phyloP scores from a whole-genome alignment of 2,113 vertebrate genomes.

The Chaetodon auriga region DNA sequence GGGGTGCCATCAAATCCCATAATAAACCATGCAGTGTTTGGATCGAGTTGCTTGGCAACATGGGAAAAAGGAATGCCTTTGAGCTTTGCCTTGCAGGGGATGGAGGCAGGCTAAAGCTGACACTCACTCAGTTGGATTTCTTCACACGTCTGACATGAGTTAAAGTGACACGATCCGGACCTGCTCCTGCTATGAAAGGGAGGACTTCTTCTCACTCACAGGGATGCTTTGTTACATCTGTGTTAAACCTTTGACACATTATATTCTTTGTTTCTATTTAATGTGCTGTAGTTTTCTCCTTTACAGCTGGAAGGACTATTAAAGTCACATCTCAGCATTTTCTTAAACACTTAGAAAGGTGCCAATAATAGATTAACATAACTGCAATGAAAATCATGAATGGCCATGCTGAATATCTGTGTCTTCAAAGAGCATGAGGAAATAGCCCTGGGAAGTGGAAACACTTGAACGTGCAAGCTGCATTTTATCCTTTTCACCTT shows the following conservation, averaged over 20 bases:
- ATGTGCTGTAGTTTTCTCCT: neutral
- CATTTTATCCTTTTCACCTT: constrained; percentile 72
- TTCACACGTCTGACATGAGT: constrained; percentile 24
- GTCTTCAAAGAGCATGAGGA: constrained; percentile 25
- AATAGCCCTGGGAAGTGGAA: neutral
- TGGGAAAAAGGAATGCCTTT: constrained; percentile 59
- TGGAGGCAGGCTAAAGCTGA: constrained; percentile 24
- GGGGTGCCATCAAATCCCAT: constrained; percentile 50
- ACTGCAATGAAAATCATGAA: constrained; percentile 3
- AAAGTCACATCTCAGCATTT: neutral
- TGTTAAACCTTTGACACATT: neutral
- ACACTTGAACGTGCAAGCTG: neutral
- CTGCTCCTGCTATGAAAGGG: neutral
- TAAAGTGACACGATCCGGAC: constrained; percentile 18
- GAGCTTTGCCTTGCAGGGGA: constrained; percentile 14
- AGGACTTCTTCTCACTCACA: neutral
- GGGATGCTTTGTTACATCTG: neutral
- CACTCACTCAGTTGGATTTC: constrained; percentile 11
- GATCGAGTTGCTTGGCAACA: constrained; percentile 57
- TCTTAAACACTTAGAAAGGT: neutral
- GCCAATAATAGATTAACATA: neutral
- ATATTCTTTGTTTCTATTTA: neutral
- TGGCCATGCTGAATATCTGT: constrained; percentile 14
- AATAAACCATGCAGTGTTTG: constrained; percentile 43
- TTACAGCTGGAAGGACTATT: neutral